Percentiles rank a stretch among this genome's conserved stretches.
Conservation (phyloP, 2,113 vertebrate species). For the Picathartes gymnocephalus region DNA sequence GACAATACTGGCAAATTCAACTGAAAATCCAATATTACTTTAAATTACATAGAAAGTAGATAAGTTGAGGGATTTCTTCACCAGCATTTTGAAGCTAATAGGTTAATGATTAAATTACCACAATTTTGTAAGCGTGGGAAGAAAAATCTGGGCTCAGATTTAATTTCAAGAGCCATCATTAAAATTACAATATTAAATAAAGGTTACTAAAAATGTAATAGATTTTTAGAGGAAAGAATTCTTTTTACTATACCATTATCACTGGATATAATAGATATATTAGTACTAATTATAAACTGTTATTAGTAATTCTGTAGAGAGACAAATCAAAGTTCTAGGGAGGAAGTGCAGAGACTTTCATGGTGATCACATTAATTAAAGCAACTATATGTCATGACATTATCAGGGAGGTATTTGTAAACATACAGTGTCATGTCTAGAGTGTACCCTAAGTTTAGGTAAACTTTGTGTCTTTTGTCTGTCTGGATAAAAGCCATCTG, state of each 20-base stretch:
- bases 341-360: not conserved
- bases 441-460: not conserved
- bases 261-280: not conserved
- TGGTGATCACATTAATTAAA: not conserved
- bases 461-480: not conserved
- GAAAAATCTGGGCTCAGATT: not conserved
- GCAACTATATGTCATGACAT: not conserved
- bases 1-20: not conserved
- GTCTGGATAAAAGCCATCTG: constrained; percentile 15
- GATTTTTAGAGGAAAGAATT: not conserved
- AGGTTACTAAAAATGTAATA: not conserved
- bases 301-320: not conserved
- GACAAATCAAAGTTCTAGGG: not conserved
- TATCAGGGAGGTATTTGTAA: not conserved
- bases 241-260: not conserved
- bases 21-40: not conserved
- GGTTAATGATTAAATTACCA: not conserved
- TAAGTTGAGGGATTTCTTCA: not conserved
- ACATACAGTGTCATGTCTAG: not conserved
- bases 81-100: not conserved
- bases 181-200: not conserved
- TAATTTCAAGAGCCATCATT: not conserved
- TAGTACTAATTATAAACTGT: not conserved
- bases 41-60: not conserved
- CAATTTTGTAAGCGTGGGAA: not conserved